Percentiles rank a stretch among this genome's conserved stretches.
Evolutionary conservation across 1,140 invertebrate species (phyloP).

Genomic region (Drosophila trapezifrons): DNA sequence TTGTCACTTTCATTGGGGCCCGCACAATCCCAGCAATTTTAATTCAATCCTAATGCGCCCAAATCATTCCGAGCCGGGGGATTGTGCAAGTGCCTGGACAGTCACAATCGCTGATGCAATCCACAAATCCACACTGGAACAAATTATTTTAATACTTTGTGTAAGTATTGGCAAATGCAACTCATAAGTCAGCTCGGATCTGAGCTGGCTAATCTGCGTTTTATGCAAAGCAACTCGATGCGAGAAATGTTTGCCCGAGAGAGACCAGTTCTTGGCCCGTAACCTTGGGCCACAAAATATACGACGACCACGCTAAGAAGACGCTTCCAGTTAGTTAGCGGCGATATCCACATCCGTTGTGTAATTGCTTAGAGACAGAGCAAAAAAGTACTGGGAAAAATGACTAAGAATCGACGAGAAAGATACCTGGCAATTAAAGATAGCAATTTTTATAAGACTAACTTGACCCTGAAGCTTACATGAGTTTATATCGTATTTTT

Average conservation of each 20-base stretch:
- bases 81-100: constrained; percentile 59
- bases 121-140: constrained; percentile 46
- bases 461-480: no score
- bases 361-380: constrained; percentile 44
- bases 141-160: constrained; percentile 46
- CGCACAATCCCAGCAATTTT: constrained; percentile 78
- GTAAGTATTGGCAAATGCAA: constrained; percentile 37
- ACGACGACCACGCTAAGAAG: constrained; percentile 44
- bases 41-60: constrained; percentile 78
- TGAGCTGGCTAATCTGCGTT: constrained; percentile 40
- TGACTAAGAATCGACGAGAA: no score
- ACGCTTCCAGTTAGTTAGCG: constrained; percentile 50
- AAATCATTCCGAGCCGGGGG: constrained; percentile 47
- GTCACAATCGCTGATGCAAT: constrained; percentile 36
- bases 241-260: constrained; percentile 48
- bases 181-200: constrained; percentile 48
- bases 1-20: constrained; percentile 75
- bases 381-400: not conserved
- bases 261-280: constrained; percentile 61
- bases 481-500: no score
- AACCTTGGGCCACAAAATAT: constrained; percentile 65
- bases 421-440: not conserved
- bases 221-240: constrained; percentile 55
- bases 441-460: no score
- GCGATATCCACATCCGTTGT: constrained; percentile 33